Base-by-base conservation (phyloP, 2,888 invertebrate genomes). In the Hylaea fasciaria region DNA sequence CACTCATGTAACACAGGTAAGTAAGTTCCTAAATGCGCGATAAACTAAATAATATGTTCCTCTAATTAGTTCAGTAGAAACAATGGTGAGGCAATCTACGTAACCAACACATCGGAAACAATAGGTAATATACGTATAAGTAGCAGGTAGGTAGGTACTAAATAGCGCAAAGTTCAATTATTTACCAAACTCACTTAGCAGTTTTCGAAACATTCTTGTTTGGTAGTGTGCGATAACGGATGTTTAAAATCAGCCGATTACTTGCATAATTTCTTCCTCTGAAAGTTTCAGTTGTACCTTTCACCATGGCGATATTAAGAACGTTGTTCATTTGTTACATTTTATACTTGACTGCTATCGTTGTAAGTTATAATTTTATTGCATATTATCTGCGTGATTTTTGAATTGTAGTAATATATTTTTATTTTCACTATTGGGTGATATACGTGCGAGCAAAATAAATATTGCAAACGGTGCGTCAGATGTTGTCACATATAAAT, bases 221-320 rank as follows among this genome's bases (percentile, higher is more conserved):
- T 16, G n/a, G n/a, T 22, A 41, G 4, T 28, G 4, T 44, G 44
- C 52, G 56, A 61, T 61, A 56, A 22, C 47, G 22, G 39, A 39
- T 51, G 55, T 47, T 61, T 37, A 14, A 48, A 29, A 39, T 9
- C 35, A 1, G 39, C n/a, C 37, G 14, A 43, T 13, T 28, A 47
- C 37, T 47, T 17, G 41, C 13, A 29, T 13, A 43, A 14, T 11
- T n/a, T n/a, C 17, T 37, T 43, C 10, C 17, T 14, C 44, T 12
- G 37, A 35, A 55, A 50, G 13, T 41, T 51, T 56, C 35, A 49
- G 61, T 44, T 29, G 12, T 44, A 58, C 22, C 28, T 7, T 35
- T 22, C 13, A 58, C 47, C 43, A 63, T 63, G 62, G 62, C 51
- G 44, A 55, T 51, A n/a, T 48, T 48, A 51, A 58, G 55, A 63